Percentiles rank a stretch among this genome's conserved stretches.
These are phyloP conservation scores for Diabrotica undecimpunctata DNA, from an alignment of 1,140 invertebrate genomes.

Conservation along the genomic window DNA sequence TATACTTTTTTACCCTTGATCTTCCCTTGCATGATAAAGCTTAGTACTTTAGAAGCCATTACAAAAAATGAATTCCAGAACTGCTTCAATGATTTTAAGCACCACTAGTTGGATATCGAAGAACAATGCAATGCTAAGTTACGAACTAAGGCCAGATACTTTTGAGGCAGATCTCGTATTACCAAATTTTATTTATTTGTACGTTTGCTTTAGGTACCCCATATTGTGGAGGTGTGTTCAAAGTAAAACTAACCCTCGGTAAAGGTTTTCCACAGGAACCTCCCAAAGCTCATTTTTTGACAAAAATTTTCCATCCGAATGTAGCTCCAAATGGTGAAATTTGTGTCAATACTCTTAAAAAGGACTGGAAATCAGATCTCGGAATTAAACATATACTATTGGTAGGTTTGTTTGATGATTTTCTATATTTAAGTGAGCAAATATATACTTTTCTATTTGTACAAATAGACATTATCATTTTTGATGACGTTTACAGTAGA, in stretches of 20 bases:
- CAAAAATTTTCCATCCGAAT: constrained; percentile 97
- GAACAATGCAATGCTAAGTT: too few species aligned
- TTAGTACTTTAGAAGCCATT: too few species aligned
- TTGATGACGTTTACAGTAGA: background rate
- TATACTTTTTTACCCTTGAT: too few species aligned
- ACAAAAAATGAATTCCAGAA: too few species aligned
- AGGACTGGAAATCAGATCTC: constrained; percentile 94
- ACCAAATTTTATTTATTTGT: too few species aligned
- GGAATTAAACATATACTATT: constrained; percentile 94
- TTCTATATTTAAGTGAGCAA: background rate
- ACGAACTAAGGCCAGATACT: too few species aligned
- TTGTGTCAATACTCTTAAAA: constrained; percentile 95
- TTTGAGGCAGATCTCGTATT: too few species aligned
- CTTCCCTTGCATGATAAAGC: too few species aligned
- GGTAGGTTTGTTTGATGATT: constrained; percentile 51
- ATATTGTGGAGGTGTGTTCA: constrained; percentile 79
- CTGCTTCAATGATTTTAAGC: too few species aligned
- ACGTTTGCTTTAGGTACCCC: constrained; percentile 67
- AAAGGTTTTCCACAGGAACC: constrained; percentile 92
- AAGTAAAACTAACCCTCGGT: constrained; percentile 84
- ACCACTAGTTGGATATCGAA: too few species aligned
- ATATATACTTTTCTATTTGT: background rate
- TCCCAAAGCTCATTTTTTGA: constrained; percentile 93
- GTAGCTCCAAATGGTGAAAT: constrained; percentile 93
- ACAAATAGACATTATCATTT: too few species aligned